These are phyloP conservation scores for Scophthalmus maximus DNA, from an alignment of 2,113 vertebrate genomes.

Conservation along the genomic window DNA sequence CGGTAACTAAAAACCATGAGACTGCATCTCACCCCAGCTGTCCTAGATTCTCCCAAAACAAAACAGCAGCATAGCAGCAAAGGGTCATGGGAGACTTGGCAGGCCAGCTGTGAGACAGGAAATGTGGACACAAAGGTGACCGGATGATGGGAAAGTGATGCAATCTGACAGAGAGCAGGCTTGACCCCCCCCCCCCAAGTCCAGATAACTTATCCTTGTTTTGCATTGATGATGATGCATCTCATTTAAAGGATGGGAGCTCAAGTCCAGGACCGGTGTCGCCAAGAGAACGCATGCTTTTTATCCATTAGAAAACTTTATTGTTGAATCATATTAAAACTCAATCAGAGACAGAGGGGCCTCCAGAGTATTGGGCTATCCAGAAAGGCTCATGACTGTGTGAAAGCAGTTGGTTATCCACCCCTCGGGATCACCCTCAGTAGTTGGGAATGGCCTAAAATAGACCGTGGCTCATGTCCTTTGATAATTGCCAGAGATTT, in stretches of 20 bases:
- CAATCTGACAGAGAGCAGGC: conserved; percentile 64
- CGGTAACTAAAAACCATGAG: conserved; percentile 55
- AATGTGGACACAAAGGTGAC: conserved; percentile 73
- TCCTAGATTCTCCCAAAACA: conserved; percentile 75
- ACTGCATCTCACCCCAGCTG: conserved; percentile 64
- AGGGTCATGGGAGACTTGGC: conserved; percentile 80
- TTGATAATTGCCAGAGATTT: conserved; percentile 70
- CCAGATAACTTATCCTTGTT: conserved; percentile 55
- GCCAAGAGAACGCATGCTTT: background rate
- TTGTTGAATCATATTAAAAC: conserved; percentile 41
- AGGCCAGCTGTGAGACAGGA: conserved; percentile 80
- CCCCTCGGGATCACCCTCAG: conserved; percentile 60
- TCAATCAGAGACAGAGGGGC: conserved; percentile 29
- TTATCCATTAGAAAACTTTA: conserved; percentile 10
- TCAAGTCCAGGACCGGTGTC: background rate
- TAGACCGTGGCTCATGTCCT: conserved; percentile 66
- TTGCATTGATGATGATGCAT: conserved; percentile 44
- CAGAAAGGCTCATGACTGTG: conserved; percentile 53
- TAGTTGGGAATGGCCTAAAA: conserved; percentile 70
- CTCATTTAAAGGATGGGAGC: conserved; percentile 24
- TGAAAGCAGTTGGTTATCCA: conserved; percentile 74
- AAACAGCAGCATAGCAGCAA: conserved; percentile 70
- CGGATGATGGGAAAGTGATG: conserved; percentile 78
- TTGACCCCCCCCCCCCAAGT: conserved; percentile 33
- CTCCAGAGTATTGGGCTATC: conserved; percentile 46